Evolutionary conservation across 2,888 invertebrate genomes (phyloP), one percentile per base, ranked within the genome.

Genomic region (Clusia tigrina): DNA sequence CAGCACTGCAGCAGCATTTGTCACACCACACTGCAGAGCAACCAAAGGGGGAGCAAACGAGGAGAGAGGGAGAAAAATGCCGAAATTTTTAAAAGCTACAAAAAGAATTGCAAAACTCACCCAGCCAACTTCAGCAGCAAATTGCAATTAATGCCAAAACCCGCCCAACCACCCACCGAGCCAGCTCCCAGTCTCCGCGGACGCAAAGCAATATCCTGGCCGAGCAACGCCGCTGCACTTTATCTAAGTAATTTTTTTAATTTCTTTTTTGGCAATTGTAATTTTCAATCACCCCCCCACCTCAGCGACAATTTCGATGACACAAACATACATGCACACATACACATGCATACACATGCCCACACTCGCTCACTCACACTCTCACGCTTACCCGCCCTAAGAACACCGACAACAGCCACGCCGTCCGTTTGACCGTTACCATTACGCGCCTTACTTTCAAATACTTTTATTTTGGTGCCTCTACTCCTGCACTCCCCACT

Each of bases 221-320:
- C 6, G 2, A 6, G 48, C 48, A 48, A 20, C 12, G 32, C n/a
- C 32, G 5, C 48, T 48, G 48, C 48, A 48, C 48, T 48, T 48
- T 48, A 20, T 18, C 48, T 48, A 48, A 48, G n/a, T n/a, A n/a
- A 48, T 70, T 69, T 69, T 72, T 73, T 66, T 63, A 68, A 68
- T 73, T 77, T 76, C 77, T 77, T 74, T 60, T 74, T 74, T 76
- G 74, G 78, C 78, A 74, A 77, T 77, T 77, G 74, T 78, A 74
- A 74, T 74, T 77, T 73, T 77, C 76, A 70, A 74, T 75, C 69
- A 68, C 64, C 38, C 42, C 42, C 15, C 17, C 6, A 15, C 15
- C 38, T 20, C 32, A 9, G 32, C 32, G 6, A 32, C 32, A 6
- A 6, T 32, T 32, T n/a, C n/a, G n/a, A n/a, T n/a, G 12, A 32